Evolutionary conservation across 2,797 vertebrate genomes (phyloP), one percentile per base, ranked within the genome.

Genomic region (Gadopsis marmoratus): DNA sequence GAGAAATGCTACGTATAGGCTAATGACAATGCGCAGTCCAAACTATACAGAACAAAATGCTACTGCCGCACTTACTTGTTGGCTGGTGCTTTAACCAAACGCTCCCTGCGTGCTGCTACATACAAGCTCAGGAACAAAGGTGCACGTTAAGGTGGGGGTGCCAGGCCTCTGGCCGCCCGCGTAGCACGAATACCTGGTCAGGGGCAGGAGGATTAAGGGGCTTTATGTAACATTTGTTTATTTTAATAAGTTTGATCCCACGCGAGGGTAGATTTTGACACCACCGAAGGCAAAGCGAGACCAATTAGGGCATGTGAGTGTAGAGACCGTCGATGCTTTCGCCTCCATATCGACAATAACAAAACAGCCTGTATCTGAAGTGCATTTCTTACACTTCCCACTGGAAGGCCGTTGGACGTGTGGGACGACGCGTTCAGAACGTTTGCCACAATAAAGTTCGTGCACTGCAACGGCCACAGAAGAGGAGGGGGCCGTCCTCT

Each of bases 81-180:
- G 31, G 51, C 43, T 73, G 67, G 1, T 66, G 29, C 37, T 73
- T 65, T 54, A 73, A 69, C 33, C 51, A 68, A 33, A 74, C n/a
- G n/a, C n/a, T n/a, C n/a, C n/a, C n/a, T n/a, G n/a, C n/a, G n/a
- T n/a, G 31, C 66, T 59, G 16, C 16, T 17, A 19, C 45, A 39
- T 11, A 10, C 12, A 23, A 33, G 23, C 50, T 55, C 45, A 37
- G 50, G 41, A 54, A 68, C 39, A 50, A 70, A 72, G 7, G 43
- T 63, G 72, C 67, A 83, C 60, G 70, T 61, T 31, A 70, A 66
- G 74, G 47, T 35, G 55, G 54, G 58, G 58, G 16, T 74, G 61
- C 73, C 68, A 74, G 26, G 66, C 41, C 84, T 68, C 79, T 63
- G 47, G 73, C 63, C 29, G 61, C 71, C 53, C 73, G 70, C 53